These are phyloP conservation scores for Meta bourneti DNA, from an alignment of 2,888 invertebrate genomes.

Conservation along the genomic window DNA sequence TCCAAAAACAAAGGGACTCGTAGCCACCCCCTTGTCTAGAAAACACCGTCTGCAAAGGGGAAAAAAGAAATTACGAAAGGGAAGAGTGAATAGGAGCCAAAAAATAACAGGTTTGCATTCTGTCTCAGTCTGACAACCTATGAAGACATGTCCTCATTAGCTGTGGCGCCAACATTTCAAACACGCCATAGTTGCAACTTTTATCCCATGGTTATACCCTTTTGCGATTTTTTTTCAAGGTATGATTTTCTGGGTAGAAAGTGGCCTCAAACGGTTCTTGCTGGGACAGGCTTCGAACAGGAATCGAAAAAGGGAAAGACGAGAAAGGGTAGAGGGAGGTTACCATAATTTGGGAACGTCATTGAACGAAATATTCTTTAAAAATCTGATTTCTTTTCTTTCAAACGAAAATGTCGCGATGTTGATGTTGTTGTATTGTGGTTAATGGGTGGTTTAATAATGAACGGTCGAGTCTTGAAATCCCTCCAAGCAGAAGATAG, in stretches of 20 bases:
- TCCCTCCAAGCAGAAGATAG: too few relatives aligned
- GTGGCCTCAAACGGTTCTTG: not conserved
- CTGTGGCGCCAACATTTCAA: conserved; percentile 35
- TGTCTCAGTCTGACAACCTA: conserved; percentile 29
- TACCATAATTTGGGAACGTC: too few relatives aligned
- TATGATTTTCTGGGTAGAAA: not conserved
- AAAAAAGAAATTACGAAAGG: not conserved
- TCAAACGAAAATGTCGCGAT: too few relatives aligned
- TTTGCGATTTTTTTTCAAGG: not conserved
- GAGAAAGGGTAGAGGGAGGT: too few relatives aligned
- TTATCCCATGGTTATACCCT: not conserved
- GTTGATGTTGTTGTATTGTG: too few relatives aligned
- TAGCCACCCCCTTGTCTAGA: conserved; percentile 2
- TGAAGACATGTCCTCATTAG: conserved; percentile 58
- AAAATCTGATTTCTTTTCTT: too few relatives aligned
- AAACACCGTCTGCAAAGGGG: not conserved
- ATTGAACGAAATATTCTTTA: too few relatives aligned
- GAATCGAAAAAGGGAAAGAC: too few relatives aligned
- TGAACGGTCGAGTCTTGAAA: too few relatives aligned
- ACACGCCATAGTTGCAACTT: conserved; percentile 3
- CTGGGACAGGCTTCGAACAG: too few relatives aligned
- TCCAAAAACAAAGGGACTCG: not conserved
- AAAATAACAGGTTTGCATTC: conserved; percentile 26
- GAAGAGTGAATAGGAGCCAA: not conserved
- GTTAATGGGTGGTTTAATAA: too few relatives aligned